These are phyloP conservation scores for Amphimallon solstitiale DNA, from an alignment of 2,888 invertebrate species.

Conservation along the genomic window DNA sequence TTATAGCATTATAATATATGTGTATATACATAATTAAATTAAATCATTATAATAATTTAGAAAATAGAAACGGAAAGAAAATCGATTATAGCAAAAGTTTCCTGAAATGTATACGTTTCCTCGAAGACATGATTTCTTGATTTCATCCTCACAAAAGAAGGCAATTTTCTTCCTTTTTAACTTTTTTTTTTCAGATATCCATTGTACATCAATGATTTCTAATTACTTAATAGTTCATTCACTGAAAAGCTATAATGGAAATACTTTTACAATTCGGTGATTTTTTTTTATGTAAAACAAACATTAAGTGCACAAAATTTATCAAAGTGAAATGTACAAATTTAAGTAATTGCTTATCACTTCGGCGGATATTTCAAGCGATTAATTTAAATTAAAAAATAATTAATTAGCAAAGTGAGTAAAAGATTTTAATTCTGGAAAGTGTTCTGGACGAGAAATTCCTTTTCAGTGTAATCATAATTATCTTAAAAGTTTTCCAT, in stretches of 20 bases:
- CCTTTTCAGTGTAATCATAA: slow-evolving; percentile 25
- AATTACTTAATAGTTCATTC: slow-evolving; percentile 9
- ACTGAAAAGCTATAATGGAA: not conserved
- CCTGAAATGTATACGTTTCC: no score
- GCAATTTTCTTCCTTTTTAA: not conserved
- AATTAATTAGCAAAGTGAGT: slow-evolving; percentile 38
- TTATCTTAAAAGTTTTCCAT: slow-evolving; percentile 32
- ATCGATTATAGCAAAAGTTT: no score
- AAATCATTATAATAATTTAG: no score
- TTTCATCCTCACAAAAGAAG: no score
- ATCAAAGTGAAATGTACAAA: slow-evolving; percentile 25
- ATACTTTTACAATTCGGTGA: slow-evolving; percentile 10
- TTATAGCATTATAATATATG: no score
- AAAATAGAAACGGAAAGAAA: no score
- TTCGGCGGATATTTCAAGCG: slow-evolving; percentile 11
- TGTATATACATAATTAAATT: no score
- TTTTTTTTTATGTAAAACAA: not conserved
- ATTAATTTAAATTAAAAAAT: slow-evolving; percentile 38
- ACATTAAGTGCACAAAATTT: slow-evolving; percentile 3
- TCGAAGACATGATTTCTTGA: no score
- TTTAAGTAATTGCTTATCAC: slow-evolving; percentile 30
- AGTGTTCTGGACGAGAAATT: slow-evolving; percentile 23
- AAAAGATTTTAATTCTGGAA: slow-evolving; percentile 29
- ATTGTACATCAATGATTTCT: not conserved
- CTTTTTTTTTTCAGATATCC: not conserved